These are phyloP conservation scores for Entomyzon cyanotis DNA, from an alignment of 2,113 vertebrate species.

Conservation along the genomic window DNA sequence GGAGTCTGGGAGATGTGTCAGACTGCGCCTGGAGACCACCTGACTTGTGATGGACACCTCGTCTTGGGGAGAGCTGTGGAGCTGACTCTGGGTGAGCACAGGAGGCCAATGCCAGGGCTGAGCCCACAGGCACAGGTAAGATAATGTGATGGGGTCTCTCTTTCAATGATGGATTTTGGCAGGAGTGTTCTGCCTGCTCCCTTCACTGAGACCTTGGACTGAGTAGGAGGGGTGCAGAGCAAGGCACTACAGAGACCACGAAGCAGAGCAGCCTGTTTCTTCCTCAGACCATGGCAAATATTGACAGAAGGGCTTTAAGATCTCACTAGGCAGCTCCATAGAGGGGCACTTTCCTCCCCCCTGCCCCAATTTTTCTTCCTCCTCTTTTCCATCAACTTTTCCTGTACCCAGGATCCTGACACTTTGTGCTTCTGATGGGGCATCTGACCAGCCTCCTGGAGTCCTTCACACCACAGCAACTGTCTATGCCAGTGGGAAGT, in stretches of 20 bases:
- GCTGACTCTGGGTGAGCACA: accelerated
- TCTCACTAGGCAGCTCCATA: background rate
- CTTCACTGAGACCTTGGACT: background rate
- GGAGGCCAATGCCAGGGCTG: accelerated
- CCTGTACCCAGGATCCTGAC: background rate
- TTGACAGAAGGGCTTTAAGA: background rate
- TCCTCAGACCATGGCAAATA: background rate
- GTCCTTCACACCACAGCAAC: background rate
- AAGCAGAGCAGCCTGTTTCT: background rate
- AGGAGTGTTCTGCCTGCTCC: background rate
- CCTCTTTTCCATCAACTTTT: background rate
- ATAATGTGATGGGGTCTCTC: background rate
- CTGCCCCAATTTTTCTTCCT: background rate
- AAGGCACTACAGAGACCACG: accelerated
- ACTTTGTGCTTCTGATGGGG: background rate
- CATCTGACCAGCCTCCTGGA: background rate
- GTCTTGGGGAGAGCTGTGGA: background rate
- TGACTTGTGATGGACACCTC: background rate
- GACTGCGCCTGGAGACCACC: background rate
- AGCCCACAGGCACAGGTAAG: background rate
- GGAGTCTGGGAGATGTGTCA: background rate
- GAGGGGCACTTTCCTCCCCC: background rate
- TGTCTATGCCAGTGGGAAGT: accelerated
- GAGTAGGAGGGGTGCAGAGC: background rate
- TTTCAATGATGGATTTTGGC: background rate